Percentiles rank a stretch among this genome's conserved stretches.
Evolutionary conservation across 2,888 invertebrate species (phyloP).

Genomic region (Branchellion lobata): DNA sequence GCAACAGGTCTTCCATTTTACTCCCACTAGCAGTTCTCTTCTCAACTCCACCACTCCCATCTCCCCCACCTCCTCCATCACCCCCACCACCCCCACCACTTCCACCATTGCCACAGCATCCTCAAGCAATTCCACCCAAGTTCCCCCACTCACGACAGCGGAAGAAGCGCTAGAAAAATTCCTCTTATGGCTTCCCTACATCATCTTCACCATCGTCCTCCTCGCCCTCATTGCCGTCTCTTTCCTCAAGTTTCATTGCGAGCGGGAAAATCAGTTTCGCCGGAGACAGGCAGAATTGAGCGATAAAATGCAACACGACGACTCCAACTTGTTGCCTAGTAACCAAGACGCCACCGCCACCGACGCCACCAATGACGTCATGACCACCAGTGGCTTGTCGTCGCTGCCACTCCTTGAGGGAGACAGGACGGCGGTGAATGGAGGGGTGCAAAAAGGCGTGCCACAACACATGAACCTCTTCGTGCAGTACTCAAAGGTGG

Average conservation of each 20-base stretch:
- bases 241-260: constrained; percentile 46
- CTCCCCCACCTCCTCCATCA: neutral
- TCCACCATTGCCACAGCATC: neutral
- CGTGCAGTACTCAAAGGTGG: constrained; percentile 43
- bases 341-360: constrained; percentile 17
- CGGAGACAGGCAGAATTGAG: constrained; percentile 46
- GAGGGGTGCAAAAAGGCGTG: constrained; percentile 23
- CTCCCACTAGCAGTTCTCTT: neutral
- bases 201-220: constrained; percentile 46
- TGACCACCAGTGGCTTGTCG: neutral
- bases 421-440: constrained; percentile 24
- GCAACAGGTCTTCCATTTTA: neutral
- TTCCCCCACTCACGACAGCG: neutral
- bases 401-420: constrained; percentile 16
- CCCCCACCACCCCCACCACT: neutral
- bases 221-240: constrained; percentile 46
- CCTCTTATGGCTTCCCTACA: constrained; percentile 47
- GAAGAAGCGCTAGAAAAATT: constrained; percentile 1
- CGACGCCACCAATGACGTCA: constrained; percentile 25
- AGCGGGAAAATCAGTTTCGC: constrained; percentile 45
- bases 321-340: neutral
- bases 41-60: neutral
- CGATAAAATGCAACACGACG: constrained; percentile 45
- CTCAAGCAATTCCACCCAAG: neutral
- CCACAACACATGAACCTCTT: constrained; percentile 47